Conservation (phyloP, 2,888 invertebrate species). For the Dysmachus trigonus region DNA sequence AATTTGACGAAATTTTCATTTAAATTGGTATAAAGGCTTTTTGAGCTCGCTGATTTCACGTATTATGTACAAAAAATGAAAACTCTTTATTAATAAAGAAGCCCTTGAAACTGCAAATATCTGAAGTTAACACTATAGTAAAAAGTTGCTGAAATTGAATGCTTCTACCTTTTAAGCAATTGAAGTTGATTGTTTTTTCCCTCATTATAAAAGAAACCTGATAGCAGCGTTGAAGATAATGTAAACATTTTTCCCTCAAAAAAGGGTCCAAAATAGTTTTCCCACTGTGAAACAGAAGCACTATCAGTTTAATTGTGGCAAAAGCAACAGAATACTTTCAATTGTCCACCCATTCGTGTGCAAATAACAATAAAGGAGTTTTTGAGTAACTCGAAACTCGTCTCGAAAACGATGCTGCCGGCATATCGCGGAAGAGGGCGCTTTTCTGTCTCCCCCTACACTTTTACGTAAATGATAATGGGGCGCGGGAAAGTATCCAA, state of each 20-base stretch:
- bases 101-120: background rate
- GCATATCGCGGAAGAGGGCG: background rate
- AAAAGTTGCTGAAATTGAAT: background rate
- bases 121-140: background rate
- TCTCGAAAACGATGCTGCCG: background rate
- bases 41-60: no score
- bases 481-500: background rate
- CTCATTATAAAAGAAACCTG: background rate
- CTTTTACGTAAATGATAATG: background rate
- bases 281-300: background rate
- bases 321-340: background rate
- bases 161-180: no score
- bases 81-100: background rate
- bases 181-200: background rate
- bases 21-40: no score
- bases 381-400: background rate
- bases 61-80: background rate
- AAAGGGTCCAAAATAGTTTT: background rate
- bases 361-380: background rate
- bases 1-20: no score
- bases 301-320: background rate
- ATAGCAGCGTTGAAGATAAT: background rate
- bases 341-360: background rate
- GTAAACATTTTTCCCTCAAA: background rate
- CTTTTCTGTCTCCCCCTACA: background rate